Evolutionary conservation across 2,113 vertebrate genomes (phyloP).

Genomic region (Gobiocypris rarus): DNA sequence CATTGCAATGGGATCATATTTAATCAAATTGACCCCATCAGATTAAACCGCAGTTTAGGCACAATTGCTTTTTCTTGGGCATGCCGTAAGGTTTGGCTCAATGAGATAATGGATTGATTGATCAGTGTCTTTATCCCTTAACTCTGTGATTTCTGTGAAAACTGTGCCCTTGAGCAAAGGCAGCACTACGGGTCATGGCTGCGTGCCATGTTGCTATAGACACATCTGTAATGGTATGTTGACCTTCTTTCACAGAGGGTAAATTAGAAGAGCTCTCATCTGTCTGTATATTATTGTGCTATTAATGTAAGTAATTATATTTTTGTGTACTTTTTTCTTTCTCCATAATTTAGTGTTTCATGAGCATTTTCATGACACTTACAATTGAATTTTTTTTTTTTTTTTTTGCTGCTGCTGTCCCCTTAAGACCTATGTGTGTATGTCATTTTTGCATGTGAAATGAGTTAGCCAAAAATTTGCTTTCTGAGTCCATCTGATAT

Average conservation of each 20-base stretch:
- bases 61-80: slow-evolving; percentile 15
- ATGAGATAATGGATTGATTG: slow-evolving; percentile 45
- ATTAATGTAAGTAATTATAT: too few relatives aligned
- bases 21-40: slow-evolving; percentile 26
- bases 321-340: not conserved
- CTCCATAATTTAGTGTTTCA: not conserved
- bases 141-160: slow-evolving; percentile 25
- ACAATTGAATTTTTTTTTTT: not conserved
- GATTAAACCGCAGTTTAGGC: slow-evolving; percentile 26
- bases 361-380: not conserved
- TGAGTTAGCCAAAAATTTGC: not conserved
- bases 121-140: slow-evolving; percentile 33
- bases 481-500: not conserved
- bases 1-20: slow-evolving; percentile 27
- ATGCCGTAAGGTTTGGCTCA: slow-evolving; percentile 23
- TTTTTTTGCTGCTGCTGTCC: too few relatives aligned
- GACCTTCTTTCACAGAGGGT: not conserved
- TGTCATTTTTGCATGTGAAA: not conserved
- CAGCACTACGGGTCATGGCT: not conserved
- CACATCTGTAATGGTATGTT: slow-evolving; percentile 11
- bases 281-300: not conserved
- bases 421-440: not conserved
- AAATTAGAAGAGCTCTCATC: not conserved
- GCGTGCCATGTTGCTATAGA: slow-evolving; percentile 2
- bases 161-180: slow-evolving; percentile 41